phyloP scores from a whole-genome alignment of 2,888 invertebrate species.

The Eurytoma adleriae region DNA sequence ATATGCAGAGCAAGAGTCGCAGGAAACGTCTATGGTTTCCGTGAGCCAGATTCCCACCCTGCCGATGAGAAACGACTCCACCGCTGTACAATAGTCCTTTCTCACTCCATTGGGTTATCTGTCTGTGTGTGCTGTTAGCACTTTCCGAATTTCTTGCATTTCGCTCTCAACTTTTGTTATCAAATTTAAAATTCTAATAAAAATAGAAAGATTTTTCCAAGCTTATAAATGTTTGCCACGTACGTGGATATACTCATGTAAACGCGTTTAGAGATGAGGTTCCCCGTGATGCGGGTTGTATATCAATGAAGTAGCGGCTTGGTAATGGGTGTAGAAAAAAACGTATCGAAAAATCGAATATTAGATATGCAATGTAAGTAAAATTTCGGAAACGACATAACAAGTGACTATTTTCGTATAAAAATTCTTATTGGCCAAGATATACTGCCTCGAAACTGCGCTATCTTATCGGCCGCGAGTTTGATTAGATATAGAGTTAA shows the following conservation, averaged over 20 bases:
- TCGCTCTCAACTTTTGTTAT: no score
- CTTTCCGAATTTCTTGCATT: no score
- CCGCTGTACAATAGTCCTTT: neutral
- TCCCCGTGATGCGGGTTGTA: neutral
- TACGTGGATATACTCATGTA: neutral
- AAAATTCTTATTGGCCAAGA: neutral
- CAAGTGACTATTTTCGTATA: neutral
- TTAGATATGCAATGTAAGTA: neutral
- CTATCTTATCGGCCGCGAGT: constrained; percentile 43
- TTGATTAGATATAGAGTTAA: constrained; percentile 49
- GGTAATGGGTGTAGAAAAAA: neutral
- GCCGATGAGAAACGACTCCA: constrained; percentile 33
- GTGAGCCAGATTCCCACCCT: neutral
- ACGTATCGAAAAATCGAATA: neutral
- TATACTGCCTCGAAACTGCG: neutral
- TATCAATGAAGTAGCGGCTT: constrained; percentile 15
- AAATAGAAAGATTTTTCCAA: no score
- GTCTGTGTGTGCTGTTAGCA: neutral
- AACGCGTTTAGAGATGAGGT: neutral
- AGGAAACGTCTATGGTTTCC: neutral
- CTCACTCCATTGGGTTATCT: neutral
- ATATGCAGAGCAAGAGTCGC: neutral
- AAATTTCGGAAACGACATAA: constrained; percentile 3
- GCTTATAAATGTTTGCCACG: neutral
- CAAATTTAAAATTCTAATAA: no score